Base-by-base conservation (phyloP, 35 echinoderm and acorn worm genomes). In the Lytechinus variegatus region DNA sequence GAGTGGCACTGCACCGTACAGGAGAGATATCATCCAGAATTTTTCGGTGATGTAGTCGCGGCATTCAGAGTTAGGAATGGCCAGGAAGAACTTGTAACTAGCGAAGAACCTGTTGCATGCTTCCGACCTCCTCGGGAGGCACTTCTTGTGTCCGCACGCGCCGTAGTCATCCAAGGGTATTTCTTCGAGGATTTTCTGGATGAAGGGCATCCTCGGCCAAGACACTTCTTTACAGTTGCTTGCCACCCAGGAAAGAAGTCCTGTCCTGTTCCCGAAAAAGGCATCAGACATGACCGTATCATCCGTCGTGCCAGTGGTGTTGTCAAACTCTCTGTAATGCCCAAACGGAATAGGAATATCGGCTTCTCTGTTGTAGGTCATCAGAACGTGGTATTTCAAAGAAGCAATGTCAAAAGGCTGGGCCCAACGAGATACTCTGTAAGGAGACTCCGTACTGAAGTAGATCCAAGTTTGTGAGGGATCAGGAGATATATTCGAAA, bases 181-280 rank as follows among this genome's bases (percentile, higher is more conserved):
- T 52, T 93, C 88, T 60, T 97, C 92, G 10, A 87, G 24, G 13
- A 97, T 24, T 52, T 91, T 93, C 56, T 61, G 27, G 60, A 98
- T 88, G 91, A 96, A 96, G 9, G 88, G 89, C 96, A 97, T 97
- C 53, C 97, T 71, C 2, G 97, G 97, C 97, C 97, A 98, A 79
- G 96, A 98, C 16, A 96, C 96, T 71, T 96, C 95, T 54, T 98
- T 97, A 55, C 97, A 98, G 87, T 98, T 98, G 27, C 95, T 98
- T 5, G 96, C 96, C 96, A 98, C 96, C 97, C 97, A 98, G 10
- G 97, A 94, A 14, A 98, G 58, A 9, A 98, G 87, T 8, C 97
- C 97, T 21, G n/a, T 92, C 57, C 87, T 94, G 51, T 94, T 94
- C 56, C 13, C 1, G n/a, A 55, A 79, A 28, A 54, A 92, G 54